phyloP scores from a whole-genome alignment of 1,140 invertebrate species.

The Micrasema longulum region DNA sequence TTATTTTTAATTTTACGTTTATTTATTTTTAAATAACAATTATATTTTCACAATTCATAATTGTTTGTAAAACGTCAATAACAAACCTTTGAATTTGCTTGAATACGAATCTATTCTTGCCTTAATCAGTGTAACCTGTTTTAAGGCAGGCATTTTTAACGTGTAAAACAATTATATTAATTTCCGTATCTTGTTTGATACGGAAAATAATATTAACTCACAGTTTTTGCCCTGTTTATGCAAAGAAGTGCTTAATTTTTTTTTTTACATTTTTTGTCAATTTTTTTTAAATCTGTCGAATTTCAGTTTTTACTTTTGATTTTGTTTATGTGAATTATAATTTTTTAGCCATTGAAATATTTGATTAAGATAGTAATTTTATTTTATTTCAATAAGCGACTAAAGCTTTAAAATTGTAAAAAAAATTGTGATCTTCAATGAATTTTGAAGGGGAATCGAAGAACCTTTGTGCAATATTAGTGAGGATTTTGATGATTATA shows the following conservation, averaged over 20 bases:
- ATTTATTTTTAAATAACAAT: no score
- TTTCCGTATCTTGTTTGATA: no score
- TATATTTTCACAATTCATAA: no score
- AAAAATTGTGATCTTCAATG: neutral
- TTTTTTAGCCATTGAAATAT: neutral
- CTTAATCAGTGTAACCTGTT: no score
- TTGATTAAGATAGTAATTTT: neutral
- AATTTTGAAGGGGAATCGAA: neutral
- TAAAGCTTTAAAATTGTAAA: neutral
- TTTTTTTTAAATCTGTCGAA: neutral
- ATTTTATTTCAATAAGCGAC: neutral
- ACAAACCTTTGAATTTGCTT: no score
- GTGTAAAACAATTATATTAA: no score
- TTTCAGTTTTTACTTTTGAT: neutral
- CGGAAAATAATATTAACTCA: no score
- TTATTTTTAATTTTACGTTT: no score
- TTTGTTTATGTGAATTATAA: neutral
- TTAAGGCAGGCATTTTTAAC: no score
- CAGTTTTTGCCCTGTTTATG: no score
- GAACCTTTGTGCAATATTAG: neutral
- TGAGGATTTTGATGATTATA: neutral
- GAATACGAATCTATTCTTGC: no score
- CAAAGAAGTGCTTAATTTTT: neutral
- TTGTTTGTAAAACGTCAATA: no score
- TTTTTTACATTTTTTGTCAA: neutral